Percentiles rank a stretch among this genome's conserved stretches.
phyloP scores from a whole-genome alignment of 2,888 invertebrate species.

The Coelogynopora nodosa region DNA sequence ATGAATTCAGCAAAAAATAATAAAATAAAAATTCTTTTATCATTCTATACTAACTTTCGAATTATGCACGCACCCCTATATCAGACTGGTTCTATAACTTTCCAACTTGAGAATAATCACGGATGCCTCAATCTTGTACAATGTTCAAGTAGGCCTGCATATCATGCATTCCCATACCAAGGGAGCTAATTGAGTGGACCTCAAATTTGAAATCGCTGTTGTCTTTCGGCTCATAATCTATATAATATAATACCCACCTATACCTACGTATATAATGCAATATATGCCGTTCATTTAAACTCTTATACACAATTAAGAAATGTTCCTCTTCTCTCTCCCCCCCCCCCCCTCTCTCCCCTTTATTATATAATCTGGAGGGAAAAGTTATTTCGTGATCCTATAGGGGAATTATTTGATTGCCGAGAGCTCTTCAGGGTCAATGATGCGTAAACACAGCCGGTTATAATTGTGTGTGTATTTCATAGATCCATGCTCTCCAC shows the following conservation, averaged over 20 bases:
- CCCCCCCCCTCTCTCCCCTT: not conserved
- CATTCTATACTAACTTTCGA: too few relatives aligned
- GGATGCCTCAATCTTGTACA: not conserved
- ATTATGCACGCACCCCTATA: not conserved
- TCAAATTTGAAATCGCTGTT: not conserved
- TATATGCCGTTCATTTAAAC: too few relatives aligned
- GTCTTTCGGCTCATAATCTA: too few relatives aligned
- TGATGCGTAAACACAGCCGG: not conserved
- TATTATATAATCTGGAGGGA: not conserved
- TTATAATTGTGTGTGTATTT: not conserved
- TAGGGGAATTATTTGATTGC: not conserved
- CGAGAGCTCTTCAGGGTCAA: not conserved
- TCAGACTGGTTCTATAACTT: too few relatives aligned
- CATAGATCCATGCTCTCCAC: not conserved
- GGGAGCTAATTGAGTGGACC: not conserved
- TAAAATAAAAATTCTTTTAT: too few relatives aligned
- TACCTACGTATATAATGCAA: too few relatives aligned
- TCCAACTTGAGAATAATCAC: not conserved
- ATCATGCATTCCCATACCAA: not conserved
- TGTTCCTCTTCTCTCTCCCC: not conserved
- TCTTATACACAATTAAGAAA: not conserved
- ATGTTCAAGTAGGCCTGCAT: not conserved
- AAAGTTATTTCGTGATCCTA: not conserved
- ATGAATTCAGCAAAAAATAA: too few relatives aligned
- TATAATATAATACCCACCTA: not conserved